phyloP scores from a whole-genome alignment of 1,140 invertebrate genomes.

The Drosophila repletoides region DNA sequence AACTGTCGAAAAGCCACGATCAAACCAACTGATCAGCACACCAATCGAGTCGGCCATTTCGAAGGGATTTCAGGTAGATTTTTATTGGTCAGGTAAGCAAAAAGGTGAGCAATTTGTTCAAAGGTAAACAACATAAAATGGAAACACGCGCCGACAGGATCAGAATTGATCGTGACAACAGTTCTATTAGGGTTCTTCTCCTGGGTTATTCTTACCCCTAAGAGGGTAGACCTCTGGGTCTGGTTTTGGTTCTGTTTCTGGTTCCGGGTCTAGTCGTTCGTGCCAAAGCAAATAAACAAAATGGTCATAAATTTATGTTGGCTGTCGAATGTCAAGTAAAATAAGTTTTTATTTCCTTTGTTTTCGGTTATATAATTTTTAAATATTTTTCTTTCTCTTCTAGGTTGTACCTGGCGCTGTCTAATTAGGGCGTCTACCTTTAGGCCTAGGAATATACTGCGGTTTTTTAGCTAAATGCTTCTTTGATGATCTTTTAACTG shows the following conservation, averaged over 20 bases:
- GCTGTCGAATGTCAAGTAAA: slow-evolving; percentile 43
- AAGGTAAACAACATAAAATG: slow-evolving; percentile 63
- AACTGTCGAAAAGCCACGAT: slow-evolving; percentile 74
- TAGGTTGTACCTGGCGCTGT: slow-evolving; percentile 54
- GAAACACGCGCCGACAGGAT: slow-evolving; percentile 76
- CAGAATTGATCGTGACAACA: slow-evolving; percentile 62
- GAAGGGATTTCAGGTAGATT: slow-evolving; percentile 50
- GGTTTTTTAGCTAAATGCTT: slow-evolving; percentile 15
- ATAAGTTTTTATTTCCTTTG: slow-evolving; percentile 38
- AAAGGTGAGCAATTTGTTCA: slow-evolving; percentile 23
- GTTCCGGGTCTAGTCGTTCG: no score
- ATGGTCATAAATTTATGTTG: slow-evolving; percentile 56
- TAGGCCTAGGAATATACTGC: neutral
- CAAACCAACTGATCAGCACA: slow-evolving; percentile 62
- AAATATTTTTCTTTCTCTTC: slow-evolving; percentile 46
- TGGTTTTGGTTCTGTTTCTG: neutral
- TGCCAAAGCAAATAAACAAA: slow-evolving; percentile 60
- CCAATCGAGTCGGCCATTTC: slow-evolving; percentile 53
- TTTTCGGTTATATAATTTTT: slow-evolving; percentile 68
- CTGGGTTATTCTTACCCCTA: no score
- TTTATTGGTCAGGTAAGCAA: slow-evolving; percentile 49
- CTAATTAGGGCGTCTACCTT: slow-evolving; percentile 60
- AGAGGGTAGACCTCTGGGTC: slow-evolving; percentile 1
- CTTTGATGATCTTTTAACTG: slow-evolving; percentile 46
- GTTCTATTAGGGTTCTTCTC: no score